phyloP scores from a whole-genome alignment of 2,797 vertebrate genomes.

The Sarcoramphus papa region DNA sequence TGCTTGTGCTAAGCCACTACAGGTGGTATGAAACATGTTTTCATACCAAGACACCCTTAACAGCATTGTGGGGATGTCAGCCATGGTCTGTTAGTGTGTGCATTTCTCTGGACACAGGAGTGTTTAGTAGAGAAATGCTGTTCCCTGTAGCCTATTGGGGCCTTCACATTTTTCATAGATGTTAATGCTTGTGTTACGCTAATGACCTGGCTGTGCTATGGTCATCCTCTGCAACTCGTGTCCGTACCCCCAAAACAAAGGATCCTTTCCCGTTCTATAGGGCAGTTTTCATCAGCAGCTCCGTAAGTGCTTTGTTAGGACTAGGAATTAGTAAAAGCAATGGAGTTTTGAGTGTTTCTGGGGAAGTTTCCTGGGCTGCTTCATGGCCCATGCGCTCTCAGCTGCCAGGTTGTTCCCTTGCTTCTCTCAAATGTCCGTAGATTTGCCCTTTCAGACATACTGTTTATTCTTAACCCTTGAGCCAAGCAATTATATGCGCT shows the following conservation, averaged over 20 bases:
- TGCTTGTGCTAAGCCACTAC: not conserved
- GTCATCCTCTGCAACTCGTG: accelerated
- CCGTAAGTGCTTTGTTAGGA: not conserved
- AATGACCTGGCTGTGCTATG: not conserved
- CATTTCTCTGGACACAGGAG: accelerated
- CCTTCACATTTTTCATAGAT: accelerated
- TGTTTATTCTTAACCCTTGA: not conserved
- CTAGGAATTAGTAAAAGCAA: not conserved
- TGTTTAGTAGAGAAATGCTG: accelerated
- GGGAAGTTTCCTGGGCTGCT: not conserved
- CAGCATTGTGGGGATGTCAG: not conserved
- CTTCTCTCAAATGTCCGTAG: accelerated
- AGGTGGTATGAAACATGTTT: accelerated
- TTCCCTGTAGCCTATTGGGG: not conserved
- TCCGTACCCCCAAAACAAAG: accelerated
- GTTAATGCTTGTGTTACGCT: not conserved
- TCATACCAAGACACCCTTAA: too few relatives aligned
- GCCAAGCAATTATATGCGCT: accelerated
- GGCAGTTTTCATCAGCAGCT: not conserved
- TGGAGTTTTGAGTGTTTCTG: not conserved
- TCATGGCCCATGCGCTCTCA: accelerated
- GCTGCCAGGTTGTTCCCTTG: not conserved
- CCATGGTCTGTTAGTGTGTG: accelerated
- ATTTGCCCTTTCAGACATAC: not conserved
- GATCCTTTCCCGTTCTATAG: accelerated